Base-by-base conservation (phyloP, 2,888 invertebrate genomes). In the Chydorus sphaericus region DNA sequence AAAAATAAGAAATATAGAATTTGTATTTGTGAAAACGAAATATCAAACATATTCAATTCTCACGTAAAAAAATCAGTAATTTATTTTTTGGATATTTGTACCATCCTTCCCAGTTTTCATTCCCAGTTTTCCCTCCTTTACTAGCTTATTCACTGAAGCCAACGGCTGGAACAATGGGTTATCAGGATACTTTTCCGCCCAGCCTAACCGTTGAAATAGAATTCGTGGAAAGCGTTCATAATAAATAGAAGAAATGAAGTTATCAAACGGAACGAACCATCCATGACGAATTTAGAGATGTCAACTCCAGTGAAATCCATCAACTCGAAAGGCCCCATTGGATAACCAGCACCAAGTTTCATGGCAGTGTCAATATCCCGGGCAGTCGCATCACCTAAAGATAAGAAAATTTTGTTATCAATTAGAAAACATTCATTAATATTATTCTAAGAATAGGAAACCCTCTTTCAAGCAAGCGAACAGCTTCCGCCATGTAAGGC, bases 321-420 rank as follows among this genome's bases (percentile, higher is more conserved):
- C 54, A 91, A 70, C 69, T 90, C 87, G 59, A 92, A 76, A 0
- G 91, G 91, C 4, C 91, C 91, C 90, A 91, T 90, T 5, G 90
- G 90, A 69, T 88, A 80, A 1, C 85, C 84, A 14, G 88, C 87
- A 6, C 91, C 91, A 1, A 91, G 72, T 68, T 89, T 90, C 90
- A 91, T 90, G 0, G 88, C 90, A 10, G 76, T 81, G 65, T 92
- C 92, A 57, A 92, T 85, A 69, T 92, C 91, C 59, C 75, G 70
- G 0, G 81, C 77, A 4, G 81, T 75, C 1, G 83, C 83, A 68
- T 82, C 83, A 29, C 81, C 81, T 79, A 66, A 38, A 60, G 52
- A 37, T 56, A 56, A 59, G 38, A 50, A 57, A 18, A 48, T 20
- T 23, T 48, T 4, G 28, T 20, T n/a, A 48, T 20, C 49, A n/a